Evolutionary conservation across 2,113 vertebrate species (phyloP), one percentile per base, ranked within the genome.

Genomic region (Octodon degus): DNA sequence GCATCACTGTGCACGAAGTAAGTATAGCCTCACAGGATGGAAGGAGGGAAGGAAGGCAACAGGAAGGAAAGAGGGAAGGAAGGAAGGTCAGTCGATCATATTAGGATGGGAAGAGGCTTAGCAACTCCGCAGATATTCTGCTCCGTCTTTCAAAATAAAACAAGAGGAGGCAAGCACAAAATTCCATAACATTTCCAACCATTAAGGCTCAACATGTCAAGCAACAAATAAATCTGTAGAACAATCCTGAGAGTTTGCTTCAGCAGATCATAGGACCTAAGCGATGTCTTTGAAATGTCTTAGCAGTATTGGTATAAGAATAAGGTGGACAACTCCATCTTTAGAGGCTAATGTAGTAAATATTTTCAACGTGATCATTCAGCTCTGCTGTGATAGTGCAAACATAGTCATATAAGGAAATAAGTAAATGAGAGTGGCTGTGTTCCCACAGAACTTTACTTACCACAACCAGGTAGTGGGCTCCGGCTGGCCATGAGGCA

Each of bases 401-500:
- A 60, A 88, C 65, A 34, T 7, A 67, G 68, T 10, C 25, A 7
- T 40, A 62, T 32, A 24, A 32, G 24, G 50, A 76, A 47, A 7
- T 27, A 17, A 79, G 84, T 30, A 43, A 53, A 24, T 85, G 37
- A 58, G 30, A 32, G 12, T 11, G 25, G 50, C 67, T 76, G 7
- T 93, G 86, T 83, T 70, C 30, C 34, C 62, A 68, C 83, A 70
- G 77, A 87, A 77, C 50, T 87, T 67, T 30, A 82, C 87, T 76
- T 87, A 79, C 12, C 63, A 79, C 25, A 91, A 25, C 16, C n/a
- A 90, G 9, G 2, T 24, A 8, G 5, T 22, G 25, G 30, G 8
- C 63, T 30, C 25, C 19, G n/a, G 67, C 34, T 83, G 60, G 16
- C 50, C 58, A 34, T 1, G 37, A 58, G 20, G 30, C 65, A 30